Base-by-base conservation (phyloP, 1,140 invertebrate genomes). In the Mizuhopecten yessoensis region DNA sequence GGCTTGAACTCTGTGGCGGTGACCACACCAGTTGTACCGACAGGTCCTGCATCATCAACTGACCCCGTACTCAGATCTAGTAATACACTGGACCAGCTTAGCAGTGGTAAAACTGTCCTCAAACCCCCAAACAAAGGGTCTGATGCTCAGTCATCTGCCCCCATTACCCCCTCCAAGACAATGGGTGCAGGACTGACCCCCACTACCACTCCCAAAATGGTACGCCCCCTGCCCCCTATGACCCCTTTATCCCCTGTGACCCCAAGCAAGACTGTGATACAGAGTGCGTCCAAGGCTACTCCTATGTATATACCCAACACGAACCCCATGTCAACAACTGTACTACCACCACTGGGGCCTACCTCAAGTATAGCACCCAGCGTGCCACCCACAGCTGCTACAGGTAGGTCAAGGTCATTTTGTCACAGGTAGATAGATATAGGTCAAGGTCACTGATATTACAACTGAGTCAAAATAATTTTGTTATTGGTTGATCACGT, bases 191-290 rank as follows among this genome's bases (percentile, higher is more conserved):
- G 57, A 17, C 57, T 75, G 57, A 75, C 23, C 29, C 57, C 57
- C 57, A 75, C 57, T n/a, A 3, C 57, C n/a, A 75, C 57, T n/a
- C 57, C 57, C 23, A 75, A 75, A 75, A 75, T 75, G 23, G 57
- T 75, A 29, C 57, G 9, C 0, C 57, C 57, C 23, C 42, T 75
- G 57, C n/a, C 57, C 23, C 57, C 57, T 17, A 17, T 75, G 57
- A 29, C 57, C 23, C 57, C 57, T 7, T 17, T 75, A n/a, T 17
- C 57, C 23, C 57, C 57, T 29, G 57, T 75, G n/a, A 29, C 57
- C 23, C 57, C 57, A 75, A 75, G 57, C 57, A 75, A 75, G 57
- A 75, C 57, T 75, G 57, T 75, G 57, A 75, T 75, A 75, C 57
- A 23, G 23, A 75, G 23, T 75, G 23, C 23, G 23, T 75, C 57